Conservation (phyloP, 1,140 invertebrate genomes). For the Drosophila funebris region DNA sequence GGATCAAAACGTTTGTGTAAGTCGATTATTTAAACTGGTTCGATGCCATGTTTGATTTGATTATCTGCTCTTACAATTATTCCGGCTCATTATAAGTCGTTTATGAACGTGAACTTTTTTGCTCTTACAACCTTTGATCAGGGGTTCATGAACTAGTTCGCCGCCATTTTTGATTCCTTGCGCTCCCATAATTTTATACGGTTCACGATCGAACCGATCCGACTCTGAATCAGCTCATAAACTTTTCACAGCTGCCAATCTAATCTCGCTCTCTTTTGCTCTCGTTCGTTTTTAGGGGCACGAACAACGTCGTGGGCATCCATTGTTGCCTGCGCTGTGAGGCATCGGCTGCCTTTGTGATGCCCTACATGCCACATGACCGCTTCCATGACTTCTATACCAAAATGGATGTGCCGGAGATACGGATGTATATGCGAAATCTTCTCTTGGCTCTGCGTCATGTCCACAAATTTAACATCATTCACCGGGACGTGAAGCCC, state of each 20-base stretch:
- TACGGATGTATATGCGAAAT: conserved; percentile 92
- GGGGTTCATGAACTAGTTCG: too few relatives aligned
- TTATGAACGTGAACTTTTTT: too few relatives aligned
- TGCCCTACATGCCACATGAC: conserved; percentile 94
- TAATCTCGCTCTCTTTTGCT: not conserved
- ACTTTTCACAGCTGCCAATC: not conserved
- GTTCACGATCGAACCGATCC: too few relatives aligned
- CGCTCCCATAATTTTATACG: too few relatives aligned
- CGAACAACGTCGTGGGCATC: conserved; percentile 92
- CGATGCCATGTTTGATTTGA: too few relatives aligned
- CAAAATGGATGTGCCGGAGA: conserved; percentile 89
- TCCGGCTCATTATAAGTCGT: too few relatives aligned
- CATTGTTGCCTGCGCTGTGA: conserved; percentile 90
- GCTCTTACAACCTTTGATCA: too few relatives aligned
- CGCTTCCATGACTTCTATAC: conserved; percentile 90
- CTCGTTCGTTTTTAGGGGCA: conserved; percentile 84
- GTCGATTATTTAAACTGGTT: too few relatives aligned
- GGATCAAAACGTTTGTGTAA: too few relatives aligned
- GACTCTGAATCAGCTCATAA: not conserved
- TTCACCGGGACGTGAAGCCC: conserved; percentile 97
- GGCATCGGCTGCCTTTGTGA: conserved; percentile 94
- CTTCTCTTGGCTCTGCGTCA: conserved; percentile 90
- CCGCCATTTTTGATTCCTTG: too few relatives aligned
- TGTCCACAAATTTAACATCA: conserved; percentile 93
- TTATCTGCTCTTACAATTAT: too few relatives aligned